phyloP scores from a whole-genome alignment of 1,140 invertebrate genomes.

The Vanessa tameamea region DNA sequence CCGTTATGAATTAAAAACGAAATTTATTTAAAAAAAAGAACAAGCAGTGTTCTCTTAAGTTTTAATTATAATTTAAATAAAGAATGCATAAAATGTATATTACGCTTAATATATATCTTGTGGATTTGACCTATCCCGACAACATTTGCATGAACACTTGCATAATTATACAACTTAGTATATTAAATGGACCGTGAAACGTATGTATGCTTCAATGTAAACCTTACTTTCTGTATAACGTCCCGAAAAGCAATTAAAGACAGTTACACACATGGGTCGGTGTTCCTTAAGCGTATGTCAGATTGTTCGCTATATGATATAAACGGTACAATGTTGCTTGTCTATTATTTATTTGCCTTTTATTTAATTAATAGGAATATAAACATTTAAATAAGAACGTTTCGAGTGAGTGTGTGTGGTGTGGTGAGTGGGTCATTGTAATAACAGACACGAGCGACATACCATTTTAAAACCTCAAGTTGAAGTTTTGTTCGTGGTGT shows the following conservation, averaged over 20 bases:
- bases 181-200: conserved; percentile 42
- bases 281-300: conserved; percentile 20
- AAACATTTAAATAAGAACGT: not conserved
- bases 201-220: conserved; percentile 25
- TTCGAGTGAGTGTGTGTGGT: not conserved
- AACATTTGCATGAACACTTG: conserved; percentile 8
- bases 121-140: not conserved
- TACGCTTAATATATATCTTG: not conserved
- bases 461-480: too few relatives aligned
- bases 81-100: too few relatives aligned
- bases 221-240: conserved; percentile 41
- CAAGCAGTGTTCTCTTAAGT: not conserved
- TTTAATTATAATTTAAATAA: too few relatives aligned
- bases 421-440: too few relatives aligned
- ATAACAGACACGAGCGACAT: too few relatives aligned
- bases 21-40: not conserved
- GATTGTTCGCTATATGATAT: not conserved
- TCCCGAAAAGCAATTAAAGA: conserved; percentile 54
- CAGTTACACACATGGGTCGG: conserved; percentile 44
- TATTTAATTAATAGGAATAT: too few relatives aligned
- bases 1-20: conserved; percentile 11
- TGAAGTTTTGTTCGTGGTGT: too few relatives aligned
- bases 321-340: not conserved
- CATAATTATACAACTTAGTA: conserved; percentile 11
- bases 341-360: not conserved